A percentile compares a stretch with the other conserved stretches of the same genome.
These are phyloP conservation scores for Cyprinodon tularosa DNA, from an alignment of 2,113 vertebrate genomes.

Conservation along the genomic window DNA sequence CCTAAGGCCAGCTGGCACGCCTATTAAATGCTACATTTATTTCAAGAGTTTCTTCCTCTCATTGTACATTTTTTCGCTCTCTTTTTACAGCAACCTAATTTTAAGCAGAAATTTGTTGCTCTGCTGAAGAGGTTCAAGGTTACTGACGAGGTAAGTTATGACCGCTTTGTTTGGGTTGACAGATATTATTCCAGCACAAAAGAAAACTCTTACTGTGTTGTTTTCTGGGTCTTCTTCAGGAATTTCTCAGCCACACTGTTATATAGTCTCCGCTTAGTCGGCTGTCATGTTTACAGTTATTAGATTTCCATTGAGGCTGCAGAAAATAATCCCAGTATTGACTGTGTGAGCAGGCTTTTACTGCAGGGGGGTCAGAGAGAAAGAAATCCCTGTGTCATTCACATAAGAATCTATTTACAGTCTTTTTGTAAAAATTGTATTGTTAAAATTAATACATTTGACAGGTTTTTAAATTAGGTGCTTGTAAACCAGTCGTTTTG, in stretches of 20 bases:
- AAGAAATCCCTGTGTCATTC: constrained; percentile 14
- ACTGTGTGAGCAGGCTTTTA: constrained; percentile 40
- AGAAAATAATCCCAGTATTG: constrained; percentile 36
- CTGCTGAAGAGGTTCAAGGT: constrained; percentile 85
- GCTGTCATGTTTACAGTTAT: constrained; percentile 45
- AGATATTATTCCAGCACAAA: constrained; percentile 11
- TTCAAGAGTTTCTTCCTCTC: background rate
- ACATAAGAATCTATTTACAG: constrained; percentile 51
- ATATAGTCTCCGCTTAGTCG: constrained; percentile 30
- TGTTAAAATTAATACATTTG: no score
- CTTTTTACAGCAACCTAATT: constrained; percentile 81
- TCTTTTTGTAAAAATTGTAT: no score
- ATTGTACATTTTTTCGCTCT: constrained; percentile 7
- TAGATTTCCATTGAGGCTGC: constrained; percentile 30
- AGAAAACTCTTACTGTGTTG: constrained; percentile 9
- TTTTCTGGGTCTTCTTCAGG: background rate
- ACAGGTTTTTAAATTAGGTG: no score
- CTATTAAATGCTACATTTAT: constrained; percentile 32
- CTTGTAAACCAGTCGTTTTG: background rate
- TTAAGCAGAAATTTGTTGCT: constrained; percentile 86
- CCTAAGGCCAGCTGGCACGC: constrained; percentile 35
- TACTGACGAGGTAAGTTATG: constrained; percentile 80
- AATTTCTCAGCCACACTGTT: constrained; percentile 10
- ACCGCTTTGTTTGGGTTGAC: constrained; percentile 20
- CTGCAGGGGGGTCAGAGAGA: constrained; percentile 19